phyloP scores from a whole-genome alignment of 2,113 vertebrate genomes.

The crab-eating macaque (Macaca fascicularis) region DNA sequence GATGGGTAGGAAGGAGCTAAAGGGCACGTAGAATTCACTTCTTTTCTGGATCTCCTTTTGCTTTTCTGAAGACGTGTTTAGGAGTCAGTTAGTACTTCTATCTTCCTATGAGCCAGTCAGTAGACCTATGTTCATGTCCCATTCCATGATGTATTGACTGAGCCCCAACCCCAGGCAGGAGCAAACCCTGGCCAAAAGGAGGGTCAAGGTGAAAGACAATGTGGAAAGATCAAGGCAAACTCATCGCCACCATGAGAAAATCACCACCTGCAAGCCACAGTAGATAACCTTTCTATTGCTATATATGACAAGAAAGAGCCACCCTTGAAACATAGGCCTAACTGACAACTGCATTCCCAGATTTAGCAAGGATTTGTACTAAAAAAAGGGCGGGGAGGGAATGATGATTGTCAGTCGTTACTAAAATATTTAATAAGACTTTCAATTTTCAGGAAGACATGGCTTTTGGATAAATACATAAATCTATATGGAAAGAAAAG shows the following conservation, averaged over 20 bases:
- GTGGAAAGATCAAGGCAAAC: background rate
- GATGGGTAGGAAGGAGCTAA: background rate
- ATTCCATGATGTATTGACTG: background rate
- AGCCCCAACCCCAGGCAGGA: background rate
- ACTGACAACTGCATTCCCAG: background rate
- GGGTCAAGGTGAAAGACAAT: background rate
- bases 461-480: background rate
- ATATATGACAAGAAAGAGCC: background rate
- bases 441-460: background rate
- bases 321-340: background rate
- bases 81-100: background rate
- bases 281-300: background rate
- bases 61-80: background rate
- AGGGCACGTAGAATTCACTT: background rate
- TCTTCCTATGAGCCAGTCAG: background rate
- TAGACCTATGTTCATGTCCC: background rate
- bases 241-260: background rate
- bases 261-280: background rate
- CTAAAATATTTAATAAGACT: background rate
- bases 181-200: background rate
- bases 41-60: background rate
- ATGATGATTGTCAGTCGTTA: background rate
- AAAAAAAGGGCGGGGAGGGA: background rate
- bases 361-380: background rate
- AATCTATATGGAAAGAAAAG: background rate